These are phyloP conservation scores for Agraylea sexmaculata DNA, from an alignment of 1,140 invertebrate genomes.

Conservation along the genomic window DNA sequence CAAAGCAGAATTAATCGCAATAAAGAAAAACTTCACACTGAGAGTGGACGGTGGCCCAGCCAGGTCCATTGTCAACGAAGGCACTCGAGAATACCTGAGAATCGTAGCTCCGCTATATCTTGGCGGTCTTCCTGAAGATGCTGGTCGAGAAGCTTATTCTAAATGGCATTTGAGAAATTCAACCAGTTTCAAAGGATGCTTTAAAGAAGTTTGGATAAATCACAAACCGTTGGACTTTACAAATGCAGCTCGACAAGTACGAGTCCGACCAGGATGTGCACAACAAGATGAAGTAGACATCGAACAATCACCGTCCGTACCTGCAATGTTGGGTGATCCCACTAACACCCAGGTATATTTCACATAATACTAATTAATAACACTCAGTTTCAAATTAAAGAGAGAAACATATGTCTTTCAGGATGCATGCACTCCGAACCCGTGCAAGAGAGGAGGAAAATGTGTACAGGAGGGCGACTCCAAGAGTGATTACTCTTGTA, in stretches of 20 bases:
- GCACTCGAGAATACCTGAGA: conserved; percentile 75
- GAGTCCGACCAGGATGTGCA: conserved; percentile 67
- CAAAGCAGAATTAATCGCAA: conserved; percentile 75
- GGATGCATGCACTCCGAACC: conserved; percentile 72
- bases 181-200: conserved; percentile 88
- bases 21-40: conserved; percentile 92
- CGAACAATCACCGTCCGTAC: conserved; percentile 31
- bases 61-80: conserved; percentile 90
- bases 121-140: conserved; percentile 76
- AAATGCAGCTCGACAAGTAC: conserved; percentile 73
- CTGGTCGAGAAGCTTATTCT: conserved; percentile 71
- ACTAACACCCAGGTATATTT: conserved; percentile 12
- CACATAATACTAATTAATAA: neutral
- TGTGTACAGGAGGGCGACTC: conserved; percentile 61
- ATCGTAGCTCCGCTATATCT: conserved; percentile 80
- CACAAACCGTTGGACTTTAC: conserved; percentile 86
- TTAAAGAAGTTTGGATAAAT: conserved; percentile 89
- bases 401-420: conserved; percentile 23
- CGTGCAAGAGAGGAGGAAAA: conserved; percentile 79
- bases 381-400: neutral
- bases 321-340: conserved; percentile 25
- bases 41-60: conserved; percentile 75
- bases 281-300: conserved; percentile 46
- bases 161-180: conserved; percentile 90
- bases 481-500: conserved; percentile 72